Evolutionary conservation across 2,888 invertebrate genomes (phyloP).

Genomic region (Noctua fimbriata): DNA sequence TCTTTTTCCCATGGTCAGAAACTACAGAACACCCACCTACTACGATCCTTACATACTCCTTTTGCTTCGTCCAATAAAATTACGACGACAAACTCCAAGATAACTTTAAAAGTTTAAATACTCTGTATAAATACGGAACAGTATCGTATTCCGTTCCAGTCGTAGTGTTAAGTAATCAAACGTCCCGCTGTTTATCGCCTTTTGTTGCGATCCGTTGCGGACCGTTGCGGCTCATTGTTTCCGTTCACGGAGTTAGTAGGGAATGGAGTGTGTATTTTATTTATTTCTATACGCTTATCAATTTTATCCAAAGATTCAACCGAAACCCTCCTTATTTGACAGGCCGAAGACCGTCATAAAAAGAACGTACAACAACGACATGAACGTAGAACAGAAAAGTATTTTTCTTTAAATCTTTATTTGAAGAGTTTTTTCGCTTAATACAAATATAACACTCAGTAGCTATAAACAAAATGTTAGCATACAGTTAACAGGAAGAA

Average conservation of each 20-base stretch:
- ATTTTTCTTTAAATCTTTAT: too few relatives aligned
- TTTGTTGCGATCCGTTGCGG: slow-evolving; percentile 46
- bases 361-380: too few relatives aligned
- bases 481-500: too few relatives aligned
- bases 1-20: neutral
- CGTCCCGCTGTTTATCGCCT: slow-evolving; percentile 55
- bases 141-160: slow-evolving; percentile 31
- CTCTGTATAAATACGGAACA: slow-evolving; percentile 10
- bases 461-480: too few relatives aligned
- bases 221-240: slow-evolving; percentile 51
- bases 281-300: too few relatives aligned
- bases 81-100: slow-evolving; percentile 1
- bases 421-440: too few relatives aligned
- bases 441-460: too few relatives aligned
- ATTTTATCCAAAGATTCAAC: too few relatives aligned
- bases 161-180: slow-evolving; percentile 61
- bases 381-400: too few relatives aligned
- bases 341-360: neutral
- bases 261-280: slow-evolving; percentile 7
- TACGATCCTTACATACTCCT: neutral
- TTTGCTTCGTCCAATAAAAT: neutral
- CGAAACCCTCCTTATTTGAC: neutral
- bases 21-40: neutral
- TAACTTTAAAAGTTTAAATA: slow-evolving; percentile 31
- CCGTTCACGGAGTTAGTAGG: slow-evolving; percentile 12